phyloP scores from a whole-genome alignment of 2,113 vertebrate genomes.

The Ameiurus melas region DNA sequence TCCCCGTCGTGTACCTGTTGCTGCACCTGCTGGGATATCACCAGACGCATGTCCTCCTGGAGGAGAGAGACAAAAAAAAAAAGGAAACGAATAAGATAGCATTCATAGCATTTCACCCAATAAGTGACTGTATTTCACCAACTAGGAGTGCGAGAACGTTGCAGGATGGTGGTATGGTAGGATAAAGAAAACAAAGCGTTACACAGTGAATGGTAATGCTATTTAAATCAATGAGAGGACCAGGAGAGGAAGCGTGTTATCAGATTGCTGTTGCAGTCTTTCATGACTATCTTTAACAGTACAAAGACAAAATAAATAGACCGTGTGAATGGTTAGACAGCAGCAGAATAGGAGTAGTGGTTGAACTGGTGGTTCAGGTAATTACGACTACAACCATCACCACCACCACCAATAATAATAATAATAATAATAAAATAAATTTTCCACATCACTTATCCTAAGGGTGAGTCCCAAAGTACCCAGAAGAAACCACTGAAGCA shows the following conservation, averaged over 20 bases:
- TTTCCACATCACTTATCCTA: too few relatives aligned
- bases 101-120: not conserved
- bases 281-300: not conserved
- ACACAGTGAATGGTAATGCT: not conserved
- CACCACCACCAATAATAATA: not conserved
- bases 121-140: not conserved
- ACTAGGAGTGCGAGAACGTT: not conserved
- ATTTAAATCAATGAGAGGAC: not conserved
- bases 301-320: too few relatives aligned
- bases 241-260: not conserved
- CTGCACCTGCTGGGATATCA: constrained; percentile 75
- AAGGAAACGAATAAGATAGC: not conserved
- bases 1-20: constrained; percentile 62
- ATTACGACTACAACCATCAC: too few relatives aligned
- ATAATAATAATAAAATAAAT: not conserved
- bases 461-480: too few relatives aligned
- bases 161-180: not conserved
- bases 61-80: not conserved
- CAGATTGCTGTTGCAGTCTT: not conserved
- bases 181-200: not conserved
- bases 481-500: too few relatives aligned
- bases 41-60: constrained; percentile 78
- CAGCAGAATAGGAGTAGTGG: not conserved
- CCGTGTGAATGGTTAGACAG: not conserved
- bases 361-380: not conserved